Evolutionary conservation across 2,888 invertebrate genomes (phyloP), one percentile per base, ranked within the genome.

Genomic region (Palloptera scutellata): DNA sequence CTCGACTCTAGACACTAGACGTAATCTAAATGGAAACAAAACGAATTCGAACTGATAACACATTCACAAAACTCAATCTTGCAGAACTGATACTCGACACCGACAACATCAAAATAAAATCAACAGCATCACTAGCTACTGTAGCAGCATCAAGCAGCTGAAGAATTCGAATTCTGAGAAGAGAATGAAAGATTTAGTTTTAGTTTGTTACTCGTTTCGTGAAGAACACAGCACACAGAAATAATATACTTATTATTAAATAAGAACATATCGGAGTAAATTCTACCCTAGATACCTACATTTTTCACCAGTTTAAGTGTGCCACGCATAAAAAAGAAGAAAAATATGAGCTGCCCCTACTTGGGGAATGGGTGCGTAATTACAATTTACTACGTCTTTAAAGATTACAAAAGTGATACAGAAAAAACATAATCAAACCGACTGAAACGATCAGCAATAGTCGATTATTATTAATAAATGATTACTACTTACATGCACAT

Each of bases 311-410:
- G 30, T 30, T n/a, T 4, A 30, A 30, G 30, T 30, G 30, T 30
- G 30, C 30, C 30, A 30, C 30, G 30, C 30, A 30, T 30, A 30
- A 30, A 30, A 30, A 30, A 30, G 6, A 30, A 30, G 6, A 45
- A 40, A 4, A 58, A 12, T n/a, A 82, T 82, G 82, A 78, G 82
- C 71, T 82, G 82, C 61, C 82, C 82, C 58, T 81, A 77, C 70
- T 70, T 74, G 63, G 70, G 74, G 72, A 80, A 78, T 71, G 78
- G 81, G 82, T 82, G 70, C 70, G 79, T 70, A 64, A 67, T 55
- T 40, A 40, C 12, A 43, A 17, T 40, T 5, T 62, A 61, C 41
- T 13, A 3, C 8, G 9, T 42, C 17, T 19, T 58, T n/a, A 9
- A 52, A 17, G 1, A 8, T 19, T 41, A 13, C 13, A 40, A 15